Conservation (phyloP, 2,888 invertebrate species). For the Beris morrisii region DNA sequence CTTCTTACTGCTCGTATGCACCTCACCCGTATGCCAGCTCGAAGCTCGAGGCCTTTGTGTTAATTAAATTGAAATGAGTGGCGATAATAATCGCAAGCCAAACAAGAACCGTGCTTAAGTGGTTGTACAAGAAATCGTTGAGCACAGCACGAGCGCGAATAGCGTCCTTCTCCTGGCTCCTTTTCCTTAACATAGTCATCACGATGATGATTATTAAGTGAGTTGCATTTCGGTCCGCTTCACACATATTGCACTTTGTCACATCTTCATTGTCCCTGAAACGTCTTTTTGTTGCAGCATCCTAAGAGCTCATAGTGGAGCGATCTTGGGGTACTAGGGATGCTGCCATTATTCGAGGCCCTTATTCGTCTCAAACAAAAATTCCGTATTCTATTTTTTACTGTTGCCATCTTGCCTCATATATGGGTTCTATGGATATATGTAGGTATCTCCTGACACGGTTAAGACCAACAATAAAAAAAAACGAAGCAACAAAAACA, state of each 20-base stretch:
- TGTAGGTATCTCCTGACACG: too few species aligned
- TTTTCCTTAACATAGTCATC: constrained; percentile 26
- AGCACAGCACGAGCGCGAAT: constrained; percentile 31
- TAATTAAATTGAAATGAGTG: constrained; percentile 39
- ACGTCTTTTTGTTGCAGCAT: constrained; percentile 36
- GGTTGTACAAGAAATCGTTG: constrained; percentile 38
- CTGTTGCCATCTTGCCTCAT: too few species aligned
- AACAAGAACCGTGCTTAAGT: constrained; percentile 40
- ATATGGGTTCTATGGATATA: too few species aligned
- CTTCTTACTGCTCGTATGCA: constrained; percentile 4
- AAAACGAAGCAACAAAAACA: too few species aligned
- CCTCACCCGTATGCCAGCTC: constrained; percentile 10
- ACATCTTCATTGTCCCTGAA: constrained; percentile 39
- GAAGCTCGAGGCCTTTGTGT: constrained; percentile 34
- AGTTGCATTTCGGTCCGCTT: constrained; percentile 37
- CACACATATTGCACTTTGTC: constrained; percentile 37
- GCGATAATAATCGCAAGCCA: constrained; percentile 39
- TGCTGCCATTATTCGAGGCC: constrained; percentile 24
- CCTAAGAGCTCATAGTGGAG: constrained; percentile 20
- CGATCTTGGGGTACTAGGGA: constrained; percentile 1
- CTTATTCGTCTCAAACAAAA: constrained; percentile 13
- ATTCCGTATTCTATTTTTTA: too few species aligned
- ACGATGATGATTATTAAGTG: constrained; percentile 29
- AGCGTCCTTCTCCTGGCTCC: constrained; percentile 8
- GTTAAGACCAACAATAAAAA: too few species aligned